Conservation (phyloP, 2,113 vertebrate genomes). For the Empidonax traillii region DNA sequence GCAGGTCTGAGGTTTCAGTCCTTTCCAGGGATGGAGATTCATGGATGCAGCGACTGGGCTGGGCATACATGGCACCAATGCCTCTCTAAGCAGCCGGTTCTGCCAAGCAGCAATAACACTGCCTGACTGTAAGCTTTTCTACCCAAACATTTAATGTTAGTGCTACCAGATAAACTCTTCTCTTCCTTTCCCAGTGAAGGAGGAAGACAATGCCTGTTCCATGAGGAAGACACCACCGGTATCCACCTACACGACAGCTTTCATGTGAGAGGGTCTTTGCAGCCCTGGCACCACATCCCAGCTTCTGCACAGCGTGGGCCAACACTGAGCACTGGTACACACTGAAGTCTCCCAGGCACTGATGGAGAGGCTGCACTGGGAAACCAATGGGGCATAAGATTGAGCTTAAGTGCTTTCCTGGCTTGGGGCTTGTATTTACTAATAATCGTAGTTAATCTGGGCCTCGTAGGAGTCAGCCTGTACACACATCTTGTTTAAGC, state of each 20-base stretch:
- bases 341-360: fast-evolving
- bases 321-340: fast-evolving
- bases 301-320: neutral
- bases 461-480: neutral
- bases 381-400: neutral
- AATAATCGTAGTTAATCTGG: neutral
- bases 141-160: neutral
- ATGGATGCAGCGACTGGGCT: neutral
- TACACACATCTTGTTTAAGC: neutral
- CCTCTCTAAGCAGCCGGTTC: constrained; percentile 20
- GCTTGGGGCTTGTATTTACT: neutral
- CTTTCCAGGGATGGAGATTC: neutral
- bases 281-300: neutral
- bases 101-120: neutral
- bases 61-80: neutral
- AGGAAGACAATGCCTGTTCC: neutral
- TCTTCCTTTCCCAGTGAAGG: neutral
- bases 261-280: fast-evolving
- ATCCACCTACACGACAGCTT: neutral
- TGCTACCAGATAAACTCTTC: neutral
- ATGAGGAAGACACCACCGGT: fast-evolving
- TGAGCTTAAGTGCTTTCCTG: neutral
- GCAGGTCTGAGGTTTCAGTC: neutral
- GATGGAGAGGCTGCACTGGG: neutral
- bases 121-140: neutral